Conservation (phyloP, 1,140 invertebrate genomes). For the Plutomurus gul region DNA sequence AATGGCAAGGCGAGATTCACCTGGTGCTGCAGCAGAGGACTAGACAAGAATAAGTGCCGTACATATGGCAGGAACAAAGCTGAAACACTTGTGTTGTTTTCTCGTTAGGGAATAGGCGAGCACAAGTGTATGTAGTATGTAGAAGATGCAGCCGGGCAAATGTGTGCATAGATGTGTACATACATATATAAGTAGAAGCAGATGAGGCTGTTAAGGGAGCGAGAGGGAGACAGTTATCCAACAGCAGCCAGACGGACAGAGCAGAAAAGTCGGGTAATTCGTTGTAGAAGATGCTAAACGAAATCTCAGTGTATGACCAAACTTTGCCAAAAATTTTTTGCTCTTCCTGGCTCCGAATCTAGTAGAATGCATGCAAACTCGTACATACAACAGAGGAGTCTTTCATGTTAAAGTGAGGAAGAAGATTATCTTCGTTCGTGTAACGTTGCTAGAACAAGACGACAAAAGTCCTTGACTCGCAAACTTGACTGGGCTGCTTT, state of each 20-base stretch:
- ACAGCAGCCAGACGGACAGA: background rate
- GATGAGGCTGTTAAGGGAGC: no score
- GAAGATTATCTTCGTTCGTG: background rate
- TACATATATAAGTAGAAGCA: no score
- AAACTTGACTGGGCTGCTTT: conserved; percentile 12
- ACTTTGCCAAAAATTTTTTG: conserved; percentile 40
- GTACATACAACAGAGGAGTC: background rate
- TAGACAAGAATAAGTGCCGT: no score
- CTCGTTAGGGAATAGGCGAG: no score
- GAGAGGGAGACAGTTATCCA: background rate
- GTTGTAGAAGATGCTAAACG: background rate
- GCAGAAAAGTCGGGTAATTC: no score
- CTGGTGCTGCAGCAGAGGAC: no score
- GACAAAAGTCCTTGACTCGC: conserved; percentile 11
- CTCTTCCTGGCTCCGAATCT: background rate
- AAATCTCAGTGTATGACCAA: background rate
- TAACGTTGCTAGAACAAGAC: background rate
- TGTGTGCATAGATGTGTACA: no score
- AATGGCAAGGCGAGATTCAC: no score
- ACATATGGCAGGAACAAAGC: no score
- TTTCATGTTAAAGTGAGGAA: background rate
- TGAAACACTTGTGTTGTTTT: no score
- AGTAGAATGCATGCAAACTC: background rate
- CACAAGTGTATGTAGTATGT: no score
- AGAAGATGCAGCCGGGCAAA: no score